Conservation (phyloP, 1,140 invertebrate species). For the Orussus abietinus region DNA sequence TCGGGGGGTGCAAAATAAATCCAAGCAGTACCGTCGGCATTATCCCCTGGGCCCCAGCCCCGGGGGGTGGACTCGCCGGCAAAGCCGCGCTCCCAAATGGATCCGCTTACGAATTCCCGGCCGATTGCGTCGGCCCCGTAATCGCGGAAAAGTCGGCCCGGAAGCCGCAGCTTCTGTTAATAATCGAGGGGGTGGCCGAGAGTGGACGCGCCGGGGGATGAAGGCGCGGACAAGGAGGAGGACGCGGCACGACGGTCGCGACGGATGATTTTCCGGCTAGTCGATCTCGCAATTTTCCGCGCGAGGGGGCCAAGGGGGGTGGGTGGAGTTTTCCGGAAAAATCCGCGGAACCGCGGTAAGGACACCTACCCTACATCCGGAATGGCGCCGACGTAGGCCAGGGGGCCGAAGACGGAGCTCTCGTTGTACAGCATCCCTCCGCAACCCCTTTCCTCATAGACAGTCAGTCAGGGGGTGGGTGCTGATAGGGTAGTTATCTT, state of each 20-base stretch:
- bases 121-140: neutral
- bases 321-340: neutral
- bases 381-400: constrained; percentile 36
- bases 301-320: neutral
- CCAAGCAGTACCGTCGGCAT: too few relatives aligned
- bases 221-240: neutral
- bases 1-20: too few relatives aligned
- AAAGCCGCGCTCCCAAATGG: neutral
- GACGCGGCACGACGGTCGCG: neutral
- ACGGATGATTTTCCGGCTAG: too few relatives aligned
- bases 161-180: neutral
- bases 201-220: neutral
- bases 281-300: too few relatives aligned
- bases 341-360: constrained; percentile 13
- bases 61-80: too few relatives aligned
- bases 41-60: too few relatives aligned
- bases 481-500: constrained; percentile 8
- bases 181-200: neutral
- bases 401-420: constrained; percentile 33
- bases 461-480: neutral
- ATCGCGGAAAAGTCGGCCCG: neutral
- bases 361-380: constrained; percentile 34
- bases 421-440: constrained; percentile 38
- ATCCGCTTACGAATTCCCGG: constrained; percentile 1
- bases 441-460: neutral